phyloP scores from a whole-genome alignment of 2,797 vertebrate species.

The Tiaroga cobitis region DNA sequence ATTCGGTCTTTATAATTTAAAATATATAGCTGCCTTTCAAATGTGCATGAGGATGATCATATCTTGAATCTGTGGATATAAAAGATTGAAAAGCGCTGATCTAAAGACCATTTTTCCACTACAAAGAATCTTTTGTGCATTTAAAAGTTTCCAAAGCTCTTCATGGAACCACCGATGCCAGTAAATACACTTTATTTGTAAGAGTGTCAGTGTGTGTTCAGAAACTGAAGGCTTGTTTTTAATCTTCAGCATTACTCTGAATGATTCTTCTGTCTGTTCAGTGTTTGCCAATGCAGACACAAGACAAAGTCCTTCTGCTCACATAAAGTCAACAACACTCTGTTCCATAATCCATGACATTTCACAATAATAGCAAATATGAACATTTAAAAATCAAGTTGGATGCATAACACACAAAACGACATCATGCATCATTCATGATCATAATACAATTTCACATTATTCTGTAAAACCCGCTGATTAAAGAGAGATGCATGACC shows the following conservation, averaged over 20 bases:
- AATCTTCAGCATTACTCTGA: no score
- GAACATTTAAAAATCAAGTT: neutral
- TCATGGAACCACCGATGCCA: no score
- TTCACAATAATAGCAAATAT: constrained; percentile 1
- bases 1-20: no score
- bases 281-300: constrained; percentile 18
- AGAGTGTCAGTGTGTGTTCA: neutral
- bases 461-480: neutral
- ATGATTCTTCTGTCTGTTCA: neutral
- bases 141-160: no score
- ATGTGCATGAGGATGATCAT: no score
- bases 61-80: no score
- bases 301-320: constrained; percentile 41
- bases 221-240: no score
- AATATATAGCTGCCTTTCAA: no score
- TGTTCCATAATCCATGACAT: neutral
- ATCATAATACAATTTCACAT: neutral
- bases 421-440: neutral
- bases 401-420: neutral
- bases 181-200: neutral
- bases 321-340: constrained; percentile 29
- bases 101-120: no score
- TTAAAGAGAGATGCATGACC: neutral
- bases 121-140: no score
- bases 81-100: no score